Evolutionary conservation across 2,888 invertebrate species (phyloP).

Genomic region (Papilio gigon): DNA sequence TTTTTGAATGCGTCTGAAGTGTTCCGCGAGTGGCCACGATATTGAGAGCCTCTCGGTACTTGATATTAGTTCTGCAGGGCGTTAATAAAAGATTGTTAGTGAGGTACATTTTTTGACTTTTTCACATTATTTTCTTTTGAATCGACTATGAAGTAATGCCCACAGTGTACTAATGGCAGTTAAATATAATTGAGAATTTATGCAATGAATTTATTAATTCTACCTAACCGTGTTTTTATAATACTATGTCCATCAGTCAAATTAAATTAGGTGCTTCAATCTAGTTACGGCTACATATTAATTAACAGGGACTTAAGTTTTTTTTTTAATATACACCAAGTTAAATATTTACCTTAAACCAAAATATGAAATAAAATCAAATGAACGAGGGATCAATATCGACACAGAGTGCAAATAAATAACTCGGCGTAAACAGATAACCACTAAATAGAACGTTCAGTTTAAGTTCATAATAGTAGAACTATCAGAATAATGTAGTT

Average conservation of each 20-base stretch:
- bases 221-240: not conserved
- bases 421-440: conserved; percentile 40
- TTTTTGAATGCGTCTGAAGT: conserved; percentile 64
- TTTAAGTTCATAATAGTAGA: not conserved
- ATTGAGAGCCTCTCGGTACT: conserved; percentile 67
- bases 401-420: conserved; percentile 47
- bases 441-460: no score
- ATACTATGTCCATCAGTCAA: no score
- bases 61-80: conserved; percentile 55
- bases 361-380: conserved; percentile 42
- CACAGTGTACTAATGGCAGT: conserved; percentile 1
- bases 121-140: conserved; percentile 21
- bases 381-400: conserved; percentile 38
- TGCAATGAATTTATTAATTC: not conserved
- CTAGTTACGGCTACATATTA: not conserved
- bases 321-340: not conserved
- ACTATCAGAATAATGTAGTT: not conserved
- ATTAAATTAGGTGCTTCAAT: not conserved
- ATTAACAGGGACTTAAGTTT: not conserved
- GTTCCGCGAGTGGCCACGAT: conserved; percentile 69
- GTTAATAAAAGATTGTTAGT: conserved; percentile 60
- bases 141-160: conserved; percentile 1
- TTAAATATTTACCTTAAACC: conserved; percentile 42
- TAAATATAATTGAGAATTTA: not conserved
- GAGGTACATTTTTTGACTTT: conserved; percentile 49